Conservation (phyloP, 2,113 vertebrate genomes). For the Equus przewalskii region DNA sequence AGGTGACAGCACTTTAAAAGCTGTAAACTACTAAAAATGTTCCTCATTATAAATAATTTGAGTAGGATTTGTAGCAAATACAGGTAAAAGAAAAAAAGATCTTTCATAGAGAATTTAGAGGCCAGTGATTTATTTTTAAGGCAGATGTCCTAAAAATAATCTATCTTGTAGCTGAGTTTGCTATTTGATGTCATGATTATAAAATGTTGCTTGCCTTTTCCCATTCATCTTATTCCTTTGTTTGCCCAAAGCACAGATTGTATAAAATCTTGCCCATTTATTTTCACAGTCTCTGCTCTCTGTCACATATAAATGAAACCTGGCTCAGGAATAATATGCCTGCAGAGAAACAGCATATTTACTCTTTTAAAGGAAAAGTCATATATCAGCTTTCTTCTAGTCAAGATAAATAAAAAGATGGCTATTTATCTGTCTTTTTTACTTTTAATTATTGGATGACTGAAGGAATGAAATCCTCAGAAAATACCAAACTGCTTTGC, state of each 20-base stretch:
- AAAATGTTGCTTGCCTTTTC: conserved; percentile 44
- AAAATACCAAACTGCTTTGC: conserved; percentile 48
- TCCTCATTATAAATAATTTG: conserved; percentile 14
- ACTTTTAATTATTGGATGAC: conserved; percentile 49
- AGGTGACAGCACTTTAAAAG: conserved; percentile 19
- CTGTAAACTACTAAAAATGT: conserved; percentile 35
- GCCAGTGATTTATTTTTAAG: conserved; percentile 51
- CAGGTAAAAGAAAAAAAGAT: background rate
- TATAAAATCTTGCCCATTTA: conserved; percentile 62
- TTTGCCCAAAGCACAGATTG: conserved; percentile 65
- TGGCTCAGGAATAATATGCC: conserved; percentile 53
- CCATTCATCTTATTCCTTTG: conserved; percentile 57
- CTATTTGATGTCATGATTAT: conserved; percentile 62
- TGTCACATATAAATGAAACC: conserved; percentile 69
- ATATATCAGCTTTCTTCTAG: conserved; percentile 54
- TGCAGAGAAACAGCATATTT: conserved; percentile 58
- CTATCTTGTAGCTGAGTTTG: conserved; percentile 49
- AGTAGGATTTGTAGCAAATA: conserved; percentile 45
- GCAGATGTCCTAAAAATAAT: conserved; percentile 60
- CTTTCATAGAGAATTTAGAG: conserved; percentile 28
- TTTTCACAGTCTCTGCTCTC: conserved; percentile 60
- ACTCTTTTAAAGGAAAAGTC: conserved; percentile 34
- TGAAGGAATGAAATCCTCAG: conserved; percentile 50
- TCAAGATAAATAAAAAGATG: conserved; percentile 62
- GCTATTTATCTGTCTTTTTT: conserved; percentile 28